Base-by-base conservation (phyloP, 2,113 vertebrate genomes). In the Orientallactaga bullata region DNA sequence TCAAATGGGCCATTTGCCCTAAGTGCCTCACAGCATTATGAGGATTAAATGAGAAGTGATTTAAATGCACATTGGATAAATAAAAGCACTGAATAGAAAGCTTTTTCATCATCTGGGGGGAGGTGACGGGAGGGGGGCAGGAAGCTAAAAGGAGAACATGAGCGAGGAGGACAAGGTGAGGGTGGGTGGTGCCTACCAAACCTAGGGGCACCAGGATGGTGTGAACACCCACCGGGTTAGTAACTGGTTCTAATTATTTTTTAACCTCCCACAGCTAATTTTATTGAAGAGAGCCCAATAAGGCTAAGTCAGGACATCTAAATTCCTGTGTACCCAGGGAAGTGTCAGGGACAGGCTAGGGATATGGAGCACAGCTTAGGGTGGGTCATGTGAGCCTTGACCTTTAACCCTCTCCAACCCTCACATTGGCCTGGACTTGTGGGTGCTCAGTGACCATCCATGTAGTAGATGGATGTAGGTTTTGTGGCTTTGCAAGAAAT, bases 51-150 rank as follows among this genome's bases (percentile, higher is more conserved):
- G 82, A 85, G 69, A 95, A 89, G 79, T 84, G 93, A 95, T 84
- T 96, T 92, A 84, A 94, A 81, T 87, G 89, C 76, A 95, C 89
- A 93, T 35, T 3, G 72, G 76, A 80, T 96, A 94, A 95, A 96
- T 63, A 83, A 90, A 95, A 92, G 83, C 81, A 84, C 79, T 5
- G 74, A 86, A 94, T 87, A 80, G 20, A 71, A 93, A 94, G 80
- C n/a, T 39, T 78, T 88, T 89, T 83, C 55, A 1, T 90, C 80
- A 91, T 81, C 94, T 42, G 8, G 3, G 76, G 42, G n/a, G 63
- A 30, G 18, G 69, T 13, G 51, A 73, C 74, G 77, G 21, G 21
- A 88, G 47, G 69, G 23, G 23, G 65, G 73, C 81, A 78, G 63
- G 69, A 81, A 83, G 90, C 84, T 92, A 88, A 88, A 85, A 89